Conservation (phyloP, 1,140 invertebrate genomes). For the Stegodyphus mimosarum region DNA sequence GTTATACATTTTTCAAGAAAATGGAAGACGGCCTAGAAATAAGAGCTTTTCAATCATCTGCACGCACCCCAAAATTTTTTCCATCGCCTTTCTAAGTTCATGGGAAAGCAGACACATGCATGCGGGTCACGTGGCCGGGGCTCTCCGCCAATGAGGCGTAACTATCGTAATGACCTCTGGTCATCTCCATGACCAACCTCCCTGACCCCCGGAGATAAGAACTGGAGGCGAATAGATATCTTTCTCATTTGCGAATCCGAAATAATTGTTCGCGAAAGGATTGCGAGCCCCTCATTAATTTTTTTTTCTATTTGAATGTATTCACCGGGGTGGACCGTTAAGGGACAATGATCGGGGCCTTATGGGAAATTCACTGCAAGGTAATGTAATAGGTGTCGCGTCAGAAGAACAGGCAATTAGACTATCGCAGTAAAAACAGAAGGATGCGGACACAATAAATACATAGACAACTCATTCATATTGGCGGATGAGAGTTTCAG, state of each 20-base stretch:
- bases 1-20: too few relatives aligned
- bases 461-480: too few relatives aligned
- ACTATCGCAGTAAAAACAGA: conserved; percentile 12
- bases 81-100: conserved; percentile 17
- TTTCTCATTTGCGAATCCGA: conserved; percentile 59
- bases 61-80: background rate
- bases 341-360: conserved; percentile 16
- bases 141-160: conserved; percentile 56
- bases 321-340: background rate
- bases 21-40: too few relatives aligned
- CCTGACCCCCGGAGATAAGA: conserved; percentile 49
- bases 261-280: conserved; percentile 56
- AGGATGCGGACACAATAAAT: background rate
- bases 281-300: conserved; percentile 50
- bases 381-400: conserved; percentile 37
- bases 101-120: conserved; percentile 59
- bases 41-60: too few relatives aligned
- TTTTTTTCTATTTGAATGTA: conserved; percentile 27
- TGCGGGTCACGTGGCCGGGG: conserved; percentile 50
- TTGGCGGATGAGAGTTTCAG: too few relatives aligned
- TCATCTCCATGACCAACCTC: conserved; percentile 53
- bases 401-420: conserved; percentile 5
- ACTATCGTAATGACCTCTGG: conserved; percentile 61
- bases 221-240: conserved; percentile 46
- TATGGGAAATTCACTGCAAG: conserved; percentile 44